Evolutionary conservation across 1,140 invertebrate species (phyloP).

Genomic region (Neuroterus valhalla): DNA sequence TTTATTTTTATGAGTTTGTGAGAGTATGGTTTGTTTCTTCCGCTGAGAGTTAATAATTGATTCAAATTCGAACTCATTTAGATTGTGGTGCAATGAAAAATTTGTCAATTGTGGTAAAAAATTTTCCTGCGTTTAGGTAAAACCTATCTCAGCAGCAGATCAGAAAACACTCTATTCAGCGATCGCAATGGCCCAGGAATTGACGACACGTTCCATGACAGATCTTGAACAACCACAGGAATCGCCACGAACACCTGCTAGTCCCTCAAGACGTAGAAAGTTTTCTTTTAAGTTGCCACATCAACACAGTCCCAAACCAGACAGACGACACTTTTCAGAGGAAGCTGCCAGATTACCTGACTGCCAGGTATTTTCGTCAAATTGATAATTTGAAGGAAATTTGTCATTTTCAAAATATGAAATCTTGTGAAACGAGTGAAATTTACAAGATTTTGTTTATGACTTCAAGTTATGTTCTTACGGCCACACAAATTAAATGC

Average conservation of each 20-base stretch:
- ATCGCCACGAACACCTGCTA: constrained; percentile 82
- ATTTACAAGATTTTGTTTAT: too few relatives aligned
- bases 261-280: constrained; percentile 88
- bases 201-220: constrained; percentile 91
- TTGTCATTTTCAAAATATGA: not conserved
- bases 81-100: not conserved
- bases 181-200: constrained; percentile 94
- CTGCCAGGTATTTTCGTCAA: constrained; percentile 82
- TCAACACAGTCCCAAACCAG: constrained; percentile 78
- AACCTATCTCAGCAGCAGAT: constrained; percentile 95
- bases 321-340: constrained; percentile 90
- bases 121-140: constrained; percentile 78
- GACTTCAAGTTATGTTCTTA: too few relatives aligned
- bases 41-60: not conserved
- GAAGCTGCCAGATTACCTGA: constrained; percentile 93
- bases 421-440: too few relatives aligned
- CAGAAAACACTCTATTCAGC: constrained; percentile 94
- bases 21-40: not conserved
- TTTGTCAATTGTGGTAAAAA: constrained; percentile 33
- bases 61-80: too few relatives aligned
- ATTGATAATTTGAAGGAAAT: not conserved
- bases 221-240: constrained; percentile 81
- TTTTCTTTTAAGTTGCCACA: constrained; percentile 90
- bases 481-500: too few relatives aligned
- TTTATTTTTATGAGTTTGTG: not conserved